phyloP scores from a whole-genome alignment of 2,797 vertebrate species.

The Carduelis carduelis region DNA sequence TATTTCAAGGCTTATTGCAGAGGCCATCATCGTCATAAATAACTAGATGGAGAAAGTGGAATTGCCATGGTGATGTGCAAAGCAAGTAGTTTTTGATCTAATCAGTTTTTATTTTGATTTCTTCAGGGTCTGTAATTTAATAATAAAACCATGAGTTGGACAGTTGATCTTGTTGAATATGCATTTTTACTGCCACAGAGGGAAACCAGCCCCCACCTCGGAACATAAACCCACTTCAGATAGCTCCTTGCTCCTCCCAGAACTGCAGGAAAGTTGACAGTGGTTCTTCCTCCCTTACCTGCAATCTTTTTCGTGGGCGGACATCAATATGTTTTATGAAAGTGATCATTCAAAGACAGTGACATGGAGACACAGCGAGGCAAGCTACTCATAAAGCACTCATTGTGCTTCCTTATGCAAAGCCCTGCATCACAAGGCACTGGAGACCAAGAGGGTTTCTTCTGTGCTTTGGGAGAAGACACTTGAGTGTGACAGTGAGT shows the following conservation, averaged over 20 bases:
- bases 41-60: neutral
- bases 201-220: neutral
- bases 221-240: neutral
- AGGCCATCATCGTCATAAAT: neutral
- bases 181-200: neutral
- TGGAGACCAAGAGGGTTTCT: neutral
- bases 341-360: neutral
- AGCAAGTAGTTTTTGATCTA: neutral
- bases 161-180: neutral
- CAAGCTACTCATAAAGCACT: neutral
- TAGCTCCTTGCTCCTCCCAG: neutral
- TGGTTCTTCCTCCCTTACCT: neutral
- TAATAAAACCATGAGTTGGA: neutral
- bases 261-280: neutral
- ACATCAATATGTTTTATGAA: neutral
- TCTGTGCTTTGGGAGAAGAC: neutral
- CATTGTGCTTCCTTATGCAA: neutral
- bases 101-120: neutral
- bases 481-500: neutral
- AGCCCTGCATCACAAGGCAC: fast-evolving
- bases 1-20: neutral
- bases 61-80: neutral
- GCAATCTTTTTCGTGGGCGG: neutral
- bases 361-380: neutral
- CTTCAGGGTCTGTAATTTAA: neutral